Base-by-base conservation (phyloP, 2,113 vertebrate species). In the Willisornis vidua region DNA sequence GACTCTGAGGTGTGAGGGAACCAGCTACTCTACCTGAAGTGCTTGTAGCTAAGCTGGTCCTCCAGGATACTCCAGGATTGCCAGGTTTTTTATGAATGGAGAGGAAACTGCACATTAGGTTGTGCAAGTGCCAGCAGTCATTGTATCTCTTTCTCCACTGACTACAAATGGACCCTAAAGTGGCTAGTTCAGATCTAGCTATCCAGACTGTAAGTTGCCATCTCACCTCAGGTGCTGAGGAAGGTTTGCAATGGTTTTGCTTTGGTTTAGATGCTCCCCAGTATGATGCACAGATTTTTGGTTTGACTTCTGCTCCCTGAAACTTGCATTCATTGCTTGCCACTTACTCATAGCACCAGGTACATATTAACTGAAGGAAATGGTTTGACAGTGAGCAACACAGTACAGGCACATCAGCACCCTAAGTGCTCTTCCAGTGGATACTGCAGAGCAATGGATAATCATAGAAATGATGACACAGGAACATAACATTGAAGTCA, bases 11-110 rank as follows among this genome's bases (percentile, higher is more conserved):
- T 75, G 54, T 23, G 31, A 37, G 14, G 19, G 37, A 29, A 79
- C 65, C 45, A 65, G 13, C 1, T 1, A 22, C 15, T 4, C 5
- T 10, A 0, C 14, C 17, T 59, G 58, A 74, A 33, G 14, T 48
- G 11, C 41, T 24, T 65, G 35, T 19, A 28, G 57, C 4, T 79
- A 26, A 68, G 23, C 46, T 72, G 24, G 19, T 62, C 41, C 48
- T 85, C 4, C 10, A 11, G n/a, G 19, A 18, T 54, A 14, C 12
- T 66, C 37, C 52, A 80, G 24, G 9, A 6, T 35, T 65, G 31
- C 7, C 74, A 65, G 10, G 9, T 59, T 49, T 59, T 41, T 37
- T 12, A 17, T 39, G 14, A 89, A 6, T 45, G 58, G 35, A 48
- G 15, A 68, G 20, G 5, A 61, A 90, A 71, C 33, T 26, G 43